Evolutionary conservation across 2,888 invertebrate genomes (phyloP), one percentile per base, ranked within the genome.

Genomic region (Brachyptera risi): DNA sequence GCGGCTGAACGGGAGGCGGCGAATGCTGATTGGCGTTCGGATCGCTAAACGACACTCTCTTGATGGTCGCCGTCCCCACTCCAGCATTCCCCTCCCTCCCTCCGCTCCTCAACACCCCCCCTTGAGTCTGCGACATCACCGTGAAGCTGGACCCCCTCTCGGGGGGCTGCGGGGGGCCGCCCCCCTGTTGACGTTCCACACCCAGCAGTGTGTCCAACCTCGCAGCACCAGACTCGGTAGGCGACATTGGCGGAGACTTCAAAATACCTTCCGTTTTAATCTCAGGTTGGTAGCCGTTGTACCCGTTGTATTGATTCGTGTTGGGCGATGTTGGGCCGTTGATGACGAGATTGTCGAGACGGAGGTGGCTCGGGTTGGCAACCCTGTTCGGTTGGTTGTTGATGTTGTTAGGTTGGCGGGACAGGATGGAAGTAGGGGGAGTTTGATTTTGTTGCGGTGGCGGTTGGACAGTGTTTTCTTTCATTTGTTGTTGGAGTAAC

Each of bases 131-230:
- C 7, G 85, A 86, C 90, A 92, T 91, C 26, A 90, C 85, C 2
- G 90, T 85, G 74, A 91, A 95, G 42, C 93, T 93, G 24, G 92
- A 92, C 61, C 91, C 92, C 65, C 94, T 83, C 74, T 92, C 91
- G 1, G 94, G 94, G 21, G 93, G 92, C 3, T 80, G 78, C 1
- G 91, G 76, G 69, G 23, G 31, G 21, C 35, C 24, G n/a, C n/a
- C n/a, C n/a, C n/a, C n/a, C n/a, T n/a, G n/a, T n/a, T n/a, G n/a
- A 54, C 44, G 38, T 58, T 49, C 49, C 49, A 49, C 49, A 17
- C 50, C 54, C 35, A 54, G 54, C 35, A 54, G 54, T 5, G 21
- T 54, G 54, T 54, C 54, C 35, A 54, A 15, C 37, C 54, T 7
- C 15, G 54, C 54, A 2, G 54, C 54, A 1, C 54, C 54, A 3